A percentile compares a stretch with the other conserved stretches of the same genome.
phyloP scores from a whole-genome alignment of 2,888 invertebrate species.

The Sarcophaga rosellei region DNA sequence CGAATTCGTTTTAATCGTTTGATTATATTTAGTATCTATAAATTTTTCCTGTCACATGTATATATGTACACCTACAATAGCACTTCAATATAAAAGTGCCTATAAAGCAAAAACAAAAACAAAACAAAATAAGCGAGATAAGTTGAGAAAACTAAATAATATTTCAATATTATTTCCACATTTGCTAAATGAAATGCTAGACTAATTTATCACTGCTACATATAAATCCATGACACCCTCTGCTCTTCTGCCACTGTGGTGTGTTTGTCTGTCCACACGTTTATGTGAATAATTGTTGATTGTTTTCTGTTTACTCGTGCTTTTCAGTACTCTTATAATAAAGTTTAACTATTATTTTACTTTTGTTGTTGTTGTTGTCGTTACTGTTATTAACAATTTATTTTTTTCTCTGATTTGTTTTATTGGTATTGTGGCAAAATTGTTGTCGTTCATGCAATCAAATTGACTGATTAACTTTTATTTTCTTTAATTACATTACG shows the following conservation, averaged over 20 bases:
- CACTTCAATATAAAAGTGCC: background rate
- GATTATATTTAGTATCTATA: slow-evolving; percentile 20
- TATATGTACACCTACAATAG: background rate
- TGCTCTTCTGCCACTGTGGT: no score
- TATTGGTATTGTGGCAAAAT: slow-evolving; percentile 63
- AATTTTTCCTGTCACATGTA: slow-evolving; percentile 27
- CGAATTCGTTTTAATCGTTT: background rate
- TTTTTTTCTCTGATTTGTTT: slow-evolving; percentile 37
- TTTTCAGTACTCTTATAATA: background rate
- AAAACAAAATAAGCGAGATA: background rate
- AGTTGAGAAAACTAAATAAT: slow-evolving; percentile 34
- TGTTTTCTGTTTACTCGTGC: background rate
- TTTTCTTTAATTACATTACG: slow-evolving; percentile 61
- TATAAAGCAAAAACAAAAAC: background rate
- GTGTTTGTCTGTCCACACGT: no score
- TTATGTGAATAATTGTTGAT: no score
- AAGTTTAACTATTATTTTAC: slow-evolving; percentile 5
- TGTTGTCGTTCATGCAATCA: slow-evolving; percentile 65
- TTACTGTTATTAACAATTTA: slow-evolving; percentile 24
- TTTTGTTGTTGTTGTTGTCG: slow-evolving; percentile 27
- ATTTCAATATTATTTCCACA: slow-evolving; percentile 5
- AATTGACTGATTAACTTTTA: slow-evolving; percentile 69
- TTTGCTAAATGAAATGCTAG: slow-evolving; percentile 8
- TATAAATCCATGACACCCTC: background rate
- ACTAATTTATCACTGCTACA: slow-evolving; percentile 35